phyloP scores from a whole-genome alignment of 2,888 invertebrate genomes.

The Eurytoma adleriae region DNA sequence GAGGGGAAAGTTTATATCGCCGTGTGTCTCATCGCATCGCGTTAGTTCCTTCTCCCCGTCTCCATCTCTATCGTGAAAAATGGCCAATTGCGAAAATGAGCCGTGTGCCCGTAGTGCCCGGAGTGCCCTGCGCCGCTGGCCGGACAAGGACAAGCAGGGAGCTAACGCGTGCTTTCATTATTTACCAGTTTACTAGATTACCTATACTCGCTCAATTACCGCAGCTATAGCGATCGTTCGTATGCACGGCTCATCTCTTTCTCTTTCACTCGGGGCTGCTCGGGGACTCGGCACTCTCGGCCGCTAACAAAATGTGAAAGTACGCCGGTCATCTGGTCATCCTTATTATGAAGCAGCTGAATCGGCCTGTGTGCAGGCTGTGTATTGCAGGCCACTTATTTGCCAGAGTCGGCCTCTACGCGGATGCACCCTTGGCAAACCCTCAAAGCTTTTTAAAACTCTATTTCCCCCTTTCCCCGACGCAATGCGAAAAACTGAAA shows the following conservation, averaged over 20 bases:
- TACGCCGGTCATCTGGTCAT: slow-evolving; percentile 62
- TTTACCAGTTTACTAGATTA: too few relatives aligned
- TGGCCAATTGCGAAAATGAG: too few relatives aligned
- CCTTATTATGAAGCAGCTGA: slow-evolving; percentile 37
- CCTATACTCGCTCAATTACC: too few relatives aligned
- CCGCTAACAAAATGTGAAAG: slow-evolving; percentile 63
- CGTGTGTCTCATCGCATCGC: neutral
- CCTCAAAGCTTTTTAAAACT: too few relatives aligned
- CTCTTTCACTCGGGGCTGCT: slow-evolving; percentile 27
- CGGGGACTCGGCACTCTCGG: slow-evolving; percentile 14
- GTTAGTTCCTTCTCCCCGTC: slow-evolving; percentile 11
- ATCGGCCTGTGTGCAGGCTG: neutral
- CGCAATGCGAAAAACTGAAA: too few relatives aligned
- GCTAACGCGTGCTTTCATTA: too few relatives aligned
- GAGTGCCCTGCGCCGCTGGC: too few relatives aligned
- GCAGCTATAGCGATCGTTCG: slow-evolving; percentile 44
- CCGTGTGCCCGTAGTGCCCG: too few relatives aligned
- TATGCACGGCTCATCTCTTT: slow-evolving; percentile 41
- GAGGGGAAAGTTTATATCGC: slow-evolving; percentile 43
- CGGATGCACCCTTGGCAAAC: neutral
- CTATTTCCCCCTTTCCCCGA: too few relatives aligned
- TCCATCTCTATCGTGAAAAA: neutral
- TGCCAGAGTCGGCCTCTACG: neutral
- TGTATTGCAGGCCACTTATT: too few relatives aligned
- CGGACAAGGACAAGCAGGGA: too few relatives aligned